Conservation (phyloP, 2,888 invertebrate genomes). For the Agriotes lineatus region DNA sequence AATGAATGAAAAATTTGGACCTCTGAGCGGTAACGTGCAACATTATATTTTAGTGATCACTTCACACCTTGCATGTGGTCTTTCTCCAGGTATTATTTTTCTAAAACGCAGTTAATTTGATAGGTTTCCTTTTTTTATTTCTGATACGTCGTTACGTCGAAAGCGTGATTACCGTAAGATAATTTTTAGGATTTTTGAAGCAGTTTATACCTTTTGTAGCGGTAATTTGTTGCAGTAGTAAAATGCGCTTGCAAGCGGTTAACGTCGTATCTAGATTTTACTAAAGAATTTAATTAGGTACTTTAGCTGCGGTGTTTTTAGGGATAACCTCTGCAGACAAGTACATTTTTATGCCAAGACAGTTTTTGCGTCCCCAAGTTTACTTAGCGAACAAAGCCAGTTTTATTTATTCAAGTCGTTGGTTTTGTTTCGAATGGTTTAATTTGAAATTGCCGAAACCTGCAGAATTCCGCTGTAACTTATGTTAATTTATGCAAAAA, state of each 20-base stretch:
- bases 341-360: no score
- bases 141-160: not conserved
- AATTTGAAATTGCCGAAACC: slow-evolving; percentile 7
- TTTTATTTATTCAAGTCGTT: not conserved
- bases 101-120: slow-evolving; percentile 19
- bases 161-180: not conserved
- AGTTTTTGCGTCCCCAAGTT: no score
- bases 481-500: slow-evolving; percentile 37
- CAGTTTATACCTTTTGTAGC: not conserved
- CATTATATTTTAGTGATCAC: slow-evolving; percentile 45
- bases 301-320: slow-evolving; percentile 4
- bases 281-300: slow-evolving; percentile 10
- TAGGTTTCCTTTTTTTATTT: not conserved
- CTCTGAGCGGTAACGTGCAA: slow-evolving; percentile 41
- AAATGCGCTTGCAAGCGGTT: slow-evolving; percentile 9
- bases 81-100: slow-evolving; percentile 10
- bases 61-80: slow-evolving; percentile 44
- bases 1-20: slow-evolving; percentile 42
- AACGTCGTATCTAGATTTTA: slow-evolving; percentile 5
- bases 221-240: slow-evolving; percentile 14
- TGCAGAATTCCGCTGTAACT: slow-evolving; percentile 12
- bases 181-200: slow-evolving; percentile 3
- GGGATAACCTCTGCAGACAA: not conserved
- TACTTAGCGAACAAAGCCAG: not conserved
- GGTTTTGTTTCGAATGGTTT: slow-evolving; percentile 3